phyloP scores from a whole-genome alignment of 1,140 invertebrate genomes.

The Dinoponera quadriceps region DNA sequence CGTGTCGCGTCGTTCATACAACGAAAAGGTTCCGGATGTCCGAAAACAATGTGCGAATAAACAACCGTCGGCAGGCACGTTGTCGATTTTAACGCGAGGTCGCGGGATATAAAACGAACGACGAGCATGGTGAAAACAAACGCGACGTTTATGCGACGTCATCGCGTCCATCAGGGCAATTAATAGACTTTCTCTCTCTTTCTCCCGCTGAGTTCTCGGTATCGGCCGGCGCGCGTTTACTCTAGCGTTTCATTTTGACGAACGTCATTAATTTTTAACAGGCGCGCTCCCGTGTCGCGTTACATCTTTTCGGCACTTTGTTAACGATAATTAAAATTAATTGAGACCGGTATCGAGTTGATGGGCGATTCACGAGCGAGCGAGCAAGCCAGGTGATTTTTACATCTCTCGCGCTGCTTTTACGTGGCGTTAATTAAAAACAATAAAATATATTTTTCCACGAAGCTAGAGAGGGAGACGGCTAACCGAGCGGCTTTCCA shows the following conservation, averaged over 20 bases:
- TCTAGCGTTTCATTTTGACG: constrained; percentile 56
- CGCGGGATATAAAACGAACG: constrained; percentile 17
- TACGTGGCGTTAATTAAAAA: constrained; percentile 46
- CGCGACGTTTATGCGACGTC: constrained; percentile 49
- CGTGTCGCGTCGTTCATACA: background rate
- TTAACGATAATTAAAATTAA: constrained; percentile 64
- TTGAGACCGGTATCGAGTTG: constrained; percentile 41
- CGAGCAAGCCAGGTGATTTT: constrained; percentile 2
- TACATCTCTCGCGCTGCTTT: constrained; percentile 10
- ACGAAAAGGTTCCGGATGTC: background rate
- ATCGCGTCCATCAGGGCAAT: constrained; percentile 49
- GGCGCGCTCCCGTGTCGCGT: constrained; percentile 27
- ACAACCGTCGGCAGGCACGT: background rate
- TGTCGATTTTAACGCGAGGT: constrained; percentile 30
- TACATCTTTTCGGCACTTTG: constrained; percentile 55
- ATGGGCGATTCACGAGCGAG: constrained; percentile 8
- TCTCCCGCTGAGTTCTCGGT: constrained; percentile 14
- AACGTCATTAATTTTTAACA: constrained; percentile 61
- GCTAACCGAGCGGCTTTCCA: constrained; percentile 41
- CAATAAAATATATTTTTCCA: constrained; percentile 56
- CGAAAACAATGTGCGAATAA: background rate
- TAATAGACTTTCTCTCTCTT: constrained; percentile 47
- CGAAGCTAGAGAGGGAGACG: constrained; percentile 7
- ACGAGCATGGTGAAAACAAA: constrained; percentile 34
- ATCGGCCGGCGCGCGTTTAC: constrained; percentile 41